Evolutionary conservation across 2,797 vertebrate genomes (phyloP).

Genomic region (Bradypus variegatus): DNA sequence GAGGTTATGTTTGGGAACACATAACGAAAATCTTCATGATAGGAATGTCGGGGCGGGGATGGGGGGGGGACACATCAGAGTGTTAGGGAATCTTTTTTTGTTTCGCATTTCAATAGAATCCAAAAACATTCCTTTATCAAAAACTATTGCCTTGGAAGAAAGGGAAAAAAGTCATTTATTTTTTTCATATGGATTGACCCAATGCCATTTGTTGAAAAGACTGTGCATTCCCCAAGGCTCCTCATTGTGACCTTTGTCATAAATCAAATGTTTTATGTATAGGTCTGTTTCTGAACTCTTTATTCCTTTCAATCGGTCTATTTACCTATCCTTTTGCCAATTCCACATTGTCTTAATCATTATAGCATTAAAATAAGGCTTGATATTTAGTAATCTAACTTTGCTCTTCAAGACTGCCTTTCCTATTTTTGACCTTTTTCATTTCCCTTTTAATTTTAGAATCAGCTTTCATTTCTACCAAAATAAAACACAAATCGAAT

Average conservation of each 20-base stretch:
- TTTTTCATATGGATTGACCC: neutral
- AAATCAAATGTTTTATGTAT: too few species aligned
- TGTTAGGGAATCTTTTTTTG: slow-evolving; percentile 77
- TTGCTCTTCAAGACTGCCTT: neutral
- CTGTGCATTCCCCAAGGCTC: neutral
- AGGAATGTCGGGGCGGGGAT: too few species aligned
- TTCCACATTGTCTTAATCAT: neutral
- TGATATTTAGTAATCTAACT: neutral
- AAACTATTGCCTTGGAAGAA: neutral
- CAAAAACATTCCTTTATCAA: too few species aligned
- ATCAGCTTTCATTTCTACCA: neutral
- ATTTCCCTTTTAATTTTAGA: too few species aligned
- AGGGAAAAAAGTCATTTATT: neutral
- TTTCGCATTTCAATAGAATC: slow-evolving; percentile 72
- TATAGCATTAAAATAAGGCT: neutral
- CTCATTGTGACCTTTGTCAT: neutral
- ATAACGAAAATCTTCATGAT: slow-evolving; percentile 73
- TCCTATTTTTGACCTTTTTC: neutral
- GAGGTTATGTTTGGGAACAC: slow-evolving; percentile 72
- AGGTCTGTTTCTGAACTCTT: too few species aligned
- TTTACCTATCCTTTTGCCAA: neutral
- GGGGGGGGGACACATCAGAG: slow-evolving; percentile 62
- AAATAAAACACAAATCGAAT: neutral
- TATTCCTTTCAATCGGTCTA: neutral
- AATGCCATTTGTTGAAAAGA: neutral